Conservation (phyloP, 2,113 vertebrate species). For the Sceloporus tristichus region DNA sequence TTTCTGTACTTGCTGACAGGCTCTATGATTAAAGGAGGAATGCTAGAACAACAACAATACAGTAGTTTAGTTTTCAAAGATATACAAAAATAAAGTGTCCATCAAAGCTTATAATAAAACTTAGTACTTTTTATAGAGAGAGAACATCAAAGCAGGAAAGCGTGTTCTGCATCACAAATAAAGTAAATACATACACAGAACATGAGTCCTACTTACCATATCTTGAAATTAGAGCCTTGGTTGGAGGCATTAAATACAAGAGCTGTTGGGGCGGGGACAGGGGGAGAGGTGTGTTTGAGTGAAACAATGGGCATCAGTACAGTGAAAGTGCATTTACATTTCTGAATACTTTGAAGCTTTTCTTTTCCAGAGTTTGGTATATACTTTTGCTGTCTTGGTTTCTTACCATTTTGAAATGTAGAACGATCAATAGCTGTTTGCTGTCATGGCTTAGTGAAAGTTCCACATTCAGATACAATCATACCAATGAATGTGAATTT, state of each 20-base stretch:
- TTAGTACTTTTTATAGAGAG: background rate
- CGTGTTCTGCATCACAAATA: background rate
- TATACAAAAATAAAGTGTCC: background rate
- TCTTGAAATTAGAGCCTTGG: background rate
- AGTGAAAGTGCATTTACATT: background rate
- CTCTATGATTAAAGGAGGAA: background rate
- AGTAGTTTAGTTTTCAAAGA: background rate
- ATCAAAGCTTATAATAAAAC: background rate
- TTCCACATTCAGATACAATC: background rate
- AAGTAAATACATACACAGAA: background rate
- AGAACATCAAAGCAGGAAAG: background rate
- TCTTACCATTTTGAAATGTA: background rate
- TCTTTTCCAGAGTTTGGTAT: background rate
- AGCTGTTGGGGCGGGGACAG: too few relatives aligned
- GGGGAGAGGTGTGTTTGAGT: background rate
- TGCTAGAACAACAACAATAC: background rate
- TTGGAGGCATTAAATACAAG: background rate
- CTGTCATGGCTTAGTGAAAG: background rate
- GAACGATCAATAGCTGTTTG: background rate
- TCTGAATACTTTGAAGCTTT: background rate
- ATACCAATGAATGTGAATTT: background rate
- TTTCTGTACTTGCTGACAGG: background rate
- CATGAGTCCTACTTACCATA: background rate
- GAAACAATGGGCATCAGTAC: background rate
- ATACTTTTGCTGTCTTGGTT: background rate